Evolutionary conservation across 2,888 invertebrate genomes (phyloP).

Genomic region (Microctonus hyperodae): DNA sequence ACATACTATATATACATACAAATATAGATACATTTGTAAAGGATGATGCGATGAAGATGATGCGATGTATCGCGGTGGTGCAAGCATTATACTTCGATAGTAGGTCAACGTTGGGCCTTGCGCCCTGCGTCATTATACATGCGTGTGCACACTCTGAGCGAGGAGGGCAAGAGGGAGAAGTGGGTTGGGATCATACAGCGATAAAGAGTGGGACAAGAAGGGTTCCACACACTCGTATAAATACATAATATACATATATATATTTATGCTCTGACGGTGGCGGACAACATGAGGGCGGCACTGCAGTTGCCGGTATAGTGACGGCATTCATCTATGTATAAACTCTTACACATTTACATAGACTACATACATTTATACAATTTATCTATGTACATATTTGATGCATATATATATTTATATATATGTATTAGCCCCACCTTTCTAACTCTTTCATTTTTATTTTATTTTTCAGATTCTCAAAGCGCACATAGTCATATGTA

Average conservation of each 20-base stretch:
- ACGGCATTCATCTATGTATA: not conserved
- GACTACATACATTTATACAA: too few species aligned
- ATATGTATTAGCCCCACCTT: too few species aligned
- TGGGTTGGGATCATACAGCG: not conserved
- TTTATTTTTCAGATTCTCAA: too few species aligned
- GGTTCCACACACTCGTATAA: too few species aligned
- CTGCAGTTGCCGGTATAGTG: constrained; percentile 31
- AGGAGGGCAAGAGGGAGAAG: constrained; percentile 18
- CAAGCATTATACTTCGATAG: constrained; percentile 32
- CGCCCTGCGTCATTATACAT: constrained; percentile 38
- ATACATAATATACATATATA: too few species aligned
- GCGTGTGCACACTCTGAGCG: constrained; percentile 35
- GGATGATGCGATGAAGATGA: constrained; percentile 3
- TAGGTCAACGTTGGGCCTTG: constrained; percentile 39
- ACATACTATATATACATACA: not conserved
- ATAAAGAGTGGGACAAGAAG: too few species aligned
- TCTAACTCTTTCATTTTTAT: too few species aligned
- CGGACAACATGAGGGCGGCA: constrained; percentile 18
- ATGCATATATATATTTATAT: not conserved
- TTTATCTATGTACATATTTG: too few species aligned
- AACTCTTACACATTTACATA: not conserved
- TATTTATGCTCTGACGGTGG: too few species aligned
- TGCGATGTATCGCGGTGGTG: constrained; percentile 9
- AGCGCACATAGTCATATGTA: too few species aligned
- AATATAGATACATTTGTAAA: not conserved